Evolutionary conservation across 2,113 vertebrate species (phyloP), one percentile per base, ranked within the genome.

Genomic region (Collichthys lucidus): DNA sequence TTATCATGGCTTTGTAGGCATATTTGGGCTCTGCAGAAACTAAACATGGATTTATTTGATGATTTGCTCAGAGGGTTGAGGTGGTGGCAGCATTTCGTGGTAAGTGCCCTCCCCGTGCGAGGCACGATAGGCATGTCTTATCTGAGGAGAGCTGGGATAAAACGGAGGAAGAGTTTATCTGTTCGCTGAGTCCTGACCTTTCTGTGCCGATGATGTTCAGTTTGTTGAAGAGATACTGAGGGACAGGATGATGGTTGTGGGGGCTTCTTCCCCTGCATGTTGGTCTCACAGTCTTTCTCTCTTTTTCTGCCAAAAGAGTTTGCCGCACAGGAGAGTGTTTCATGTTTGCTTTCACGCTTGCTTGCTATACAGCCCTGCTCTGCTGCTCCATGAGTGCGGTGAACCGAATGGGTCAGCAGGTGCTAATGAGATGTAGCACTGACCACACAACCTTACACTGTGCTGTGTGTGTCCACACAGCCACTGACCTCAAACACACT

Each of bases 1-100:
- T 89, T 95, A 94, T 95, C 93, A 0, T 11, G 22, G 31, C 6
- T 86, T 66, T 92, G 91, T 90, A 91, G 87, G 89, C 88, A 91
- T 94, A 86, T 87, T 93, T 91, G 68, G 73, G 12, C 47, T 67
- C 22, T 60, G 62, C 78, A 73, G 79, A 90, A 81, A 89, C 69
- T 83, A 92, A 92, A 92, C 89, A 91, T 75, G 77, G 86, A 59
- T 88, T 64, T 79, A 72, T 77, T 86, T 68, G 79, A 82, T 86
- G 91, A 83, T 92, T 81, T 69, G 53, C 69, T 72, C 49, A 0
- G 3, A 52, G 16, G 35, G 35, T 26, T 26, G 20, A 52, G 83
- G 77, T 10, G 0, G 77, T 59, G 61, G 85, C 63, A 86, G 57
- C 52, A 50, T 77, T 69, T 77, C 52, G 75, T n/a, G 53, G 70